Evolutionary conservation across 2,113 vertebrate genomes (phyloP).

Genomic region (Pseudopodoces humilis): DNA sequence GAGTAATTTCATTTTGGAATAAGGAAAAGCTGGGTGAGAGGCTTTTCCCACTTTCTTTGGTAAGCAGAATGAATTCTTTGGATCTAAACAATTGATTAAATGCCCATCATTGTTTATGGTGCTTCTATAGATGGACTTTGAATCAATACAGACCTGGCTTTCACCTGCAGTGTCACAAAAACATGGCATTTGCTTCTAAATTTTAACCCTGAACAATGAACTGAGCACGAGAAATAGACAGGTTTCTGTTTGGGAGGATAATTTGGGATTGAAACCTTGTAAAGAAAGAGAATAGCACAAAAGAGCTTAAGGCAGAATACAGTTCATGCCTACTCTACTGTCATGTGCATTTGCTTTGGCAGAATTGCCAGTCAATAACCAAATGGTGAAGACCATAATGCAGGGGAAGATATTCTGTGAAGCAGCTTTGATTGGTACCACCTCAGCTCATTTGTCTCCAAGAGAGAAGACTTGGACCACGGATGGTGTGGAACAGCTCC

Average conservation of each 20-base stretch:
- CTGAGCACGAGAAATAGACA: background rate
- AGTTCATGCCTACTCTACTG: background rate
- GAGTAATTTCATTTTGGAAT: background rate
- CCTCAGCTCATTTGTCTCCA: background rate
- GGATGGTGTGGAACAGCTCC: background rate
- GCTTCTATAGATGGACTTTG: slow-evolving; percentile 2
- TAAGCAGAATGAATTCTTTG: background rate
- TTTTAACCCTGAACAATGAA: background rate
- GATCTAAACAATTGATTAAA: slow-evolving; percentile 14
- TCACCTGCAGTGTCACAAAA: background rate
- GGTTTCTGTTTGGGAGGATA: background rate
- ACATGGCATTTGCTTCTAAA: slow-evolving; percentile 32
- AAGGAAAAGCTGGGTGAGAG: background rate
- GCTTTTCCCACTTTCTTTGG: background rate
- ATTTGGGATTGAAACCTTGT: background rate
- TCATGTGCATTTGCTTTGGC: background rate
- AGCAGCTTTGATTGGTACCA: background rate
- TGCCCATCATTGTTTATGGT: background rate
- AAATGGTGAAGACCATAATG: background rate
- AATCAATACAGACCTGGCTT: background rate
- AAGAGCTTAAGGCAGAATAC: background rate
- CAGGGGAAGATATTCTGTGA: background rate
- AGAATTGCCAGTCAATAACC: background rate
- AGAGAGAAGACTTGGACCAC: background rate
- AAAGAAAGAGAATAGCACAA: background rate